Evolutionary conservation across 2,113 vertebrate genomes (phyloP).

Genomic region (Hyla sarda): DNA sequence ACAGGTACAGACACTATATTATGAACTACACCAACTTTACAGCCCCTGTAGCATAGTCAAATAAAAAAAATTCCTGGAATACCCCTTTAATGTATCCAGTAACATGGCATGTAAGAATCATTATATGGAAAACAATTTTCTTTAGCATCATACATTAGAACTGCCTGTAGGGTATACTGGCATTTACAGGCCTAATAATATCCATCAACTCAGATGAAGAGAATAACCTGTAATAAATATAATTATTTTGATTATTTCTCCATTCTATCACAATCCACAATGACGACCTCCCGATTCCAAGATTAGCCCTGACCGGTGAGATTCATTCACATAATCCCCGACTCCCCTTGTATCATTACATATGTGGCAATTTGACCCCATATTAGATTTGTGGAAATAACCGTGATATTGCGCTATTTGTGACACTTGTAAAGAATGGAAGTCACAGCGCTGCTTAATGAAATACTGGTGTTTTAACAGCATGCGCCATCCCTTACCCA

Average conservation of each 20-base stretch:
- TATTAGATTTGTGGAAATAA: not conserved
- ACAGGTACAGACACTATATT: too few species aligned
- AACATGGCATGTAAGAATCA: too few species aligned
- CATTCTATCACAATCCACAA: not conserved
- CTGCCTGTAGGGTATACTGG: not conserved
- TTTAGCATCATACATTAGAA: not conserved
- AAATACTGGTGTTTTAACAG: constrained; percentile 28
- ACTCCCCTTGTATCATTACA: not conserved
- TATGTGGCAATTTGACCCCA: constrained; percentile 18
- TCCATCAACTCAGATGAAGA: not conserved
- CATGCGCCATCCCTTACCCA: constrained; percentile 15
- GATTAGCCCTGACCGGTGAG: not conserved
- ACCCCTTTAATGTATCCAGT: too few species aligned
- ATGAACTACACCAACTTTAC: too few species aligned
- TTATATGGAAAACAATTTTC: too few species aligned
- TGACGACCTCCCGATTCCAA: not conserved
- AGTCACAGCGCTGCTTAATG: constrained; percentile 12
- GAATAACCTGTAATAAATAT: not conserved
- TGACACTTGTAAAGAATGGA: constrained; percentile 35
- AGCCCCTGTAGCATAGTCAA: too few species aligned
- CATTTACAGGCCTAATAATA: not conserved
- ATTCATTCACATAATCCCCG: not conserved
- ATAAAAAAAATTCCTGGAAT: too few species aligned
- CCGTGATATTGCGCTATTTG: constrained; percentile 33
- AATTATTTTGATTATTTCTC: too few species aligned